Evolutionary conservation across 2,888 invertebrate genomes (phyloP).

Genomic region (Pelosia muscerda): DNA sequence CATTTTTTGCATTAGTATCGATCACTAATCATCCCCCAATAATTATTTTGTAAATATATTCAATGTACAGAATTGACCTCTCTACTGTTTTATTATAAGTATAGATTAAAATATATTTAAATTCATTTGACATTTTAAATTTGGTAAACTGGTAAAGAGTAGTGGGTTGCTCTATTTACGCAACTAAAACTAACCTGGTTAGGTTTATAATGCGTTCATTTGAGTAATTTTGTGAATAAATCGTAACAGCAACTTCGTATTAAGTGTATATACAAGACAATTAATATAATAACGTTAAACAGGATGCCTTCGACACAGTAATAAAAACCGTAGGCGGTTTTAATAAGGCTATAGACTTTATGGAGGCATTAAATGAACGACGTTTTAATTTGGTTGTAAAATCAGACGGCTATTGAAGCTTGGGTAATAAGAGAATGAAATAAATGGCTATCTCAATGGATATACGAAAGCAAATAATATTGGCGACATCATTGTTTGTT

Average conservation of each 20-base stretch:
- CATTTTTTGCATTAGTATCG: no score
- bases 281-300: constrained; percentile 47
- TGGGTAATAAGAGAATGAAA: constrained; percentile 12
- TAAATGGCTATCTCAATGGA: background rate
- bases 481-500: background rate
- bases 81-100: no score
- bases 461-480: background rate
- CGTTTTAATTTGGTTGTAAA: constrained; percentile 73
- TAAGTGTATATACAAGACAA: constrained; percentile 16
- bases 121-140: no score
- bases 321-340: constrained; percentile 59
- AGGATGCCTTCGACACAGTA: constrained; percentile 49
- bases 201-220: background rate
- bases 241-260: constrained; percentile 23
- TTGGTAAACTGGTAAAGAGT: no score
- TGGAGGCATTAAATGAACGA: constrained; percentile 57
- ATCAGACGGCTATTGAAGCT: constrained; percentile 35
- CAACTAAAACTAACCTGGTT: background rate
- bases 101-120: no score
- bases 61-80: no score
- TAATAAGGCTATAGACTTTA: constrained; percentile 70
- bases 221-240: background rate
- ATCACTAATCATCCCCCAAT: no score
- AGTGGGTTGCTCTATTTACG: no score
- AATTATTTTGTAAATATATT: no score